Evolutionary conservation across 2,797 vertebrate genomes (phyloP), one percentile per base, ranked within the genome.

Genomic region (Gymnodraco acuticeps): DNA sequence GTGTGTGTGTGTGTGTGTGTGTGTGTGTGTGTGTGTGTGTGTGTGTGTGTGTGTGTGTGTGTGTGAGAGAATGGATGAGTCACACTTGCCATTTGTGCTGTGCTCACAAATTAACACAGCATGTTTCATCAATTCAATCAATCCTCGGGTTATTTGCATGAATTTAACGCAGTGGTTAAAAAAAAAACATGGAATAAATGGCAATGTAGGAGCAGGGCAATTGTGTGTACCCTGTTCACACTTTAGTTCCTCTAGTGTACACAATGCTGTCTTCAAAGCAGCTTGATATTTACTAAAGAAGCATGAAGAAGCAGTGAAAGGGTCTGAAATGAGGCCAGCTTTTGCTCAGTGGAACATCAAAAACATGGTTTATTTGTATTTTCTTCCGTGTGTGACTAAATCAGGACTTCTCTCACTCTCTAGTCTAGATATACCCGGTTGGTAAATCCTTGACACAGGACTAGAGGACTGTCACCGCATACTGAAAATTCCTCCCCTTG

Each of bases 401-500:
- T 53, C 60, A 71, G 64, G 58, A 77, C 79, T 73, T 64, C 19
- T 72, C 77, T 81, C 45, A 15, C 43, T 84, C 65, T 72, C 67
- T 77, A 67, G 68, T 72, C 67, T 77, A 67, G 68, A 42, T 69
- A 38, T 5, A 54, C 46, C 70, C 55, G 31, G 64, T 77, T 80
- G 46, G 56, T 78, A 74, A 53, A 88, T 91, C 93, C 93, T 95
- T 94, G 93, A 93, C 92, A 93, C 80, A 93, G 64, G 23, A 27
- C 92, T 94, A 84, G 75, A 66, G 20, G 68, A 54, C 61, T 27
- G 20, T 61, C 64, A 41, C 52, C 9, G 10, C 63, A 65, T 54
- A 73, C 38, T 12, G 31, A 70, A 75, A 60, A 75, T 74, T 81
- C 82, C 55, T 82, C 62, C 77, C 11, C 71, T 81, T 80, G 82